A percentile compares a stretch with the other conserved stretches of the same genome.
Conservation (phyloP, 1,140 invertebrate species). For the Drosophila tani region DNA sequence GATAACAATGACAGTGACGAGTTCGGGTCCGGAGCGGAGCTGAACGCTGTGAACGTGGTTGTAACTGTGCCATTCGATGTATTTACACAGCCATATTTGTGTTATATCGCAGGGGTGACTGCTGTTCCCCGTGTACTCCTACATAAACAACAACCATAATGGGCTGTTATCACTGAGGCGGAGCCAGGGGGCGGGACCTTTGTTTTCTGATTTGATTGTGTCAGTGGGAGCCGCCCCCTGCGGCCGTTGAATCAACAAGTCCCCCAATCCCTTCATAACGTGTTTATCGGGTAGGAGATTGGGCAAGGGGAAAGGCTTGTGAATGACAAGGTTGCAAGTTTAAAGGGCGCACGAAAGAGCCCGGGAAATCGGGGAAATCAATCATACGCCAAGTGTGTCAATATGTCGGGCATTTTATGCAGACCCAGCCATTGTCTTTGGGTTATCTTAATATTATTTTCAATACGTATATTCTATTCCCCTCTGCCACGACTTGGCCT, state of each 20-base stretch:
- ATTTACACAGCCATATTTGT: slow-evolving; percentile 73
- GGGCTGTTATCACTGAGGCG: slow-evolving; percentile 56
- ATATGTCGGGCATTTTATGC: slow-evolving; percentile 72
- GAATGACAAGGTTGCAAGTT: slow-evolving; percentile 35
- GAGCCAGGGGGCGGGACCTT: slow-evolving; percentile 24
- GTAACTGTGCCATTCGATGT: slow-evolving; percentile 54
- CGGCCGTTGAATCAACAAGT: slow-evolving; percentile 69
- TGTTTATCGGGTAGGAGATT: slow-evolving; percentile 23
- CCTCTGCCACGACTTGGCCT: slow-evolving; percentile 34
- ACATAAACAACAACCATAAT: slow-evolving; percentile 43
- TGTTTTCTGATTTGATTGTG: slow-evolving; percentile 62
- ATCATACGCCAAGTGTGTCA: slow-evolving; percentile 76
- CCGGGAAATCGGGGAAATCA: slow-evolving; percentile 52
- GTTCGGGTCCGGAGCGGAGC: slow-evolving; percentile 28
- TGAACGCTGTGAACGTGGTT: slow-evolving; percentile 32
- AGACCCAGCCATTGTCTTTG: slow-evolving; percentile 59
- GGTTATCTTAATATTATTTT: slow-evolving; percentile 42
- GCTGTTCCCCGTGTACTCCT: slow-evolving; percentile 14
- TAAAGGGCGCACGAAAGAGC: slow-evolving; percentile 4
- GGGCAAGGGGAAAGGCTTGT: slow-evolving; percentile 5
- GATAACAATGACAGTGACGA: slow-evolving; percentile 73
- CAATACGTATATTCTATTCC: slow-evolving; percentile 32
- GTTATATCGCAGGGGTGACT: slow-evolving; percentile 45
- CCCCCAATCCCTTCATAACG: slow-evolving; percentile 28
- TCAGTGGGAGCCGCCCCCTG: slow-evolving; percentile 29